Percentiles rank a stretch among this genome's conserved stretches.
Conservation (phyloP, 2,797 vertebrate genomes). For the Tenualosa thibaudeaui region DNA sequence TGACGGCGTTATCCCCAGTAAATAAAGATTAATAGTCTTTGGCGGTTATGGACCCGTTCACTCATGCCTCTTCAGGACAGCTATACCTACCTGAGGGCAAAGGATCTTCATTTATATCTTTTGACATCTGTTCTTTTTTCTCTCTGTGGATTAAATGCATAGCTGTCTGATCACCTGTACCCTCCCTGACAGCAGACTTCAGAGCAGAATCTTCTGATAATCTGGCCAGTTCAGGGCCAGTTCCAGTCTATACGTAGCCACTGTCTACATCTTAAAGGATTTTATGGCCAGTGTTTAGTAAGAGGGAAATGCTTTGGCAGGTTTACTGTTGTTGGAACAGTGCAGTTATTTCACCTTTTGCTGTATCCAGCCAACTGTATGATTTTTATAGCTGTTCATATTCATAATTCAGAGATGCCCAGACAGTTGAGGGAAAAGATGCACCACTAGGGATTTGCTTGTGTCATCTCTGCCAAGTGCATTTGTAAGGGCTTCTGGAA, state of each 20-base stretch:
- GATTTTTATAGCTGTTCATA: not conserved
- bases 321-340: not conserved
- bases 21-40: slow-evolving; percentile 67
- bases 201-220: no score
- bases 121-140: not conserved
- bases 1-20: slow-evolving; percentile 52
- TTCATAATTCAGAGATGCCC: not conserved
- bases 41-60: slow-evolving; percentile 59
- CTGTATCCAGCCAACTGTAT: slow-evolving; percentile 3
- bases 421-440: not conserved
- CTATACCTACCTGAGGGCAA: slow-evolving; percentile 20
- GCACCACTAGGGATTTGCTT: not conserved
- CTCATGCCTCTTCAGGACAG: slow-evolving; percentile 63
- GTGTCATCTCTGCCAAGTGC: slow-evolving; percentile 2
- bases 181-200: no score
- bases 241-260: not conserved
- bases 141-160: not conserved
- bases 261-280: not conserved
- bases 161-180: not conserved
- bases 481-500: not conserved
- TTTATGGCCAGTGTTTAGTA: slow-evolving; percentile 26
- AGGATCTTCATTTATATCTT: not conserved
- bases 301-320: slow-evolving; percentile 17
- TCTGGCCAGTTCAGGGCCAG: not conserved
- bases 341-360: not conserved